Evolutionary conservation across 37 sponge, comb jelly and placozoan genomes (phyloP).

Genomic region (Aplysina aerophoba): DNA sequence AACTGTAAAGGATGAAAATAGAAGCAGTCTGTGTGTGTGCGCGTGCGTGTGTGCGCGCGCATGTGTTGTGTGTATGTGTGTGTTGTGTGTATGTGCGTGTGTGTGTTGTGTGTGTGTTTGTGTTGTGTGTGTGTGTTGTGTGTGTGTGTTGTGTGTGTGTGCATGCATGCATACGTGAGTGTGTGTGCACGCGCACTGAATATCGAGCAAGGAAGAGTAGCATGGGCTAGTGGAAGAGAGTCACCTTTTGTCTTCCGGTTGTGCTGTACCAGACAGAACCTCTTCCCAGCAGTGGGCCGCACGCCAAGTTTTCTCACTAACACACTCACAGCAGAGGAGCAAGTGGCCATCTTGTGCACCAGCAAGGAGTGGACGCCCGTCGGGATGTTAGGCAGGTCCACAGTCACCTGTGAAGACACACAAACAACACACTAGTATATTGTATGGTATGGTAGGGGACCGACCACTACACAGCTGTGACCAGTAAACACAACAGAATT

Average conservation of each 20-base stretch:
- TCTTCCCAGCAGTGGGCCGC: not conserved
- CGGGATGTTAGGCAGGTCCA: slow-evolving; percentile 19
- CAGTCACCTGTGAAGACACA: slow-evolving; percentile 16
- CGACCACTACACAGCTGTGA: not conserved
- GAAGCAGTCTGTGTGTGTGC: no score
- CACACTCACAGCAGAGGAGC: slow-evolving; percentile 22
- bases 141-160: no score
- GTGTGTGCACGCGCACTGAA: no score
- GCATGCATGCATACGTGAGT: no score
- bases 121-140: no score
- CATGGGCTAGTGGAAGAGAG: no score
- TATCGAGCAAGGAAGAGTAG: no score
- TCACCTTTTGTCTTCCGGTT: slow-evolving; percentile 33
- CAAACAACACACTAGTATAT: not conserved
- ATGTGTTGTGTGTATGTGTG: no score
- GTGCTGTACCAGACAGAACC: slow-evolving; percentile 30
- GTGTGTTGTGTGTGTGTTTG: no score
- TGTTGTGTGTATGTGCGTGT: no score
- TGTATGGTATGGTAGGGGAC: not conserved
- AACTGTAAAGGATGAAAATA: not conserved
- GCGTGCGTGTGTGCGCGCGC: no score
- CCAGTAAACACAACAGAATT: no score
- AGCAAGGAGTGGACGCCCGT: slow-evolving; percentile 1
- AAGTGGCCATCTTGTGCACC: slow-evolving; percentile 26
- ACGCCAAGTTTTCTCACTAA: not conserved